These are phyloP conservation scores for Drosophila elegans DNA, from an alignment of 1,140 invertebrate species.

Conservation along the genomic window DNA sequence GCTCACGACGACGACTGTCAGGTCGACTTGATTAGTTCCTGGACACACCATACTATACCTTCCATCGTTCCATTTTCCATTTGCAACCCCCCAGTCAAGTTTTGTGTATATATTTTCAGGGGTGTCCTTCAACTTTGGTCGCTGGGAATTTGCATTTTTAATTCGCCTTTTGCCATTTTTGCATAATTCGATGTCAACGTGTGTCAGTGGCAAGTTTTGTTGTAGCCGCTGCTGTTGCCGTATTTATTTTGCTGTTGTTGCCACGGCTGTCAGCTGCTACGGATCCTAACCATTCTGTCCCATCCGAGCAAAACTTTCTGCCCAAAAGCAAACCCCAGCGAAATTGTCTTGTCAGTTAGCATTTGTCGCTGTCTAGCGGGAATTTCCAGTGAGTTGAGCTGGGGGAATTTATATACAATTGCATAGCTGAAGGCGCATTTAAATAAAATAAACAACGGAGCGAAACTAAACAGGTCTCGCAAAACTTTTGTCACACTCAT, in stretches of 20 bases:
- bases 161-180: constrained; percentile 76
- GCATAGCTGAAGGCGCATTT: constrained; percentile 80
- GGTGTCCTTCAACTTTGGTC: constrained; percentile 46
- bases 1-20: constrained; percentile 35
- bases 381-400: constrained; percentile 15
- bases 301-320: constrained; percentile 45
- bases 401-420: constrained; percentile 82
- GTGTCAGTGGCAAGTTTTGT: constrained; percentile 63
- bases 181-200: constrained; percentile 77
- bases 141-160: constrained; percentile 77
- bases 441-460: constrained; percentile 72
- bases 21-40: constrained; percentile 59
- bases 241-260: constrained; percentile 41
- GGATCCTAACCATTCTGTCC: constrained; percentile 18
- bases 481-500: constrained; percentile 79
- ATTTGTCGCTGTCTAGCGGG: constrained; percentile 72
- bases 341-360: constrained; percentile 83
- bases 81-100: not conserved
- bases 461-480: constrained; percentile 53
- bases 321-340: constrained; percentile 42
- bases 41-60: constrained; percentile 14
- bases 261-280: constrained; percentile 58
- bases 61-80: constrained; percentile 6
- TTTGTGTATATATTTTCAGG: constrained; percentile 19
- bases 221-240: constrained; percentile 22